Conservation (phyloP, 2,888 invertebrate species). For the Epiblema foenella region DNA sequence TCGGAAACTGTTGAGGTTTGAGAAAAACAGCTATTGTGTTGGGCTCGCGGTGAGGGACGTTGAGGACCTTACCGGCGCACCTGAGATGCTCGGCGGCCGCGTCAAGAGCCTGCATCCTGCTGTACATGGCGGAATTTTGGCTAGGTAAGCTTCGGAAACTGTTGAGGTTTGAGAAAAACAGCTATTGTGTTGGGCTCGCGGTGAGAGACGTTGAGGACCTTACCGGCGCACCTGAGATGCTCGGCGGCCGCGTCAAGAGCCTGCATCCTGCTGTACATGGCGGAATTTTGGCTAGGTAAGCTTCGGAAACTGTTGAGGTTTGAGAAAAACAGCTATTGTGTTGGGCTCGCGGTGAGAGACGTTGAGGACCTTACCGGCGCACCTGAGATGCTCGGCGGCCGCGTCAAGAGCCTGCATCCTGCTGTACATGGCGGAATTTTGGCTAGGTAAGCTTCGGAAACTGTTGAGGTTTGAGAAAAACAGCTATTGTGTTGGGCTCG, state of each 20-base stretch:
- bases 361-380: constrained; percentile 97
- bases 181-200: no score
- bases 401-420: constrained; percentile 99
- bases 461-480: no score
- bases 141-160: no score
- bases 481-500: no score
- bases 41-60: constrained; percentile 95
- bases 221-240: constrained; percentile 98
- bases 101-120: constrained; percentile 99
- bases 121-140: constrained; percentile 95
- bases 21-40: no score
- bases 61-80: constrained; percentile 96
- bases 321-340: no score
- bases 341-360: constrained; percentile 93
- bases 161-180: no score
- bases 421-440: constrained; percentile 97
- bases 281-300: constrained; percentile 90
- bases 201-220: constrained; percentile 97
- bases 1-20: no score
- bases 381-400: constrained; percentile 98
- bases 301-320: no score
- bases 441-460: no score
- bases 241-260: constrained; percentile 98
- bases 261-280: constrained; percentile 98
- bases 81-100: constrained; percentile 98